Evolutionary conservation across 2,113 vertebrate species (phyloP), one percentile per base, ranked within the genome.

Genomic region (Salminus brasiliensis): DNA sequence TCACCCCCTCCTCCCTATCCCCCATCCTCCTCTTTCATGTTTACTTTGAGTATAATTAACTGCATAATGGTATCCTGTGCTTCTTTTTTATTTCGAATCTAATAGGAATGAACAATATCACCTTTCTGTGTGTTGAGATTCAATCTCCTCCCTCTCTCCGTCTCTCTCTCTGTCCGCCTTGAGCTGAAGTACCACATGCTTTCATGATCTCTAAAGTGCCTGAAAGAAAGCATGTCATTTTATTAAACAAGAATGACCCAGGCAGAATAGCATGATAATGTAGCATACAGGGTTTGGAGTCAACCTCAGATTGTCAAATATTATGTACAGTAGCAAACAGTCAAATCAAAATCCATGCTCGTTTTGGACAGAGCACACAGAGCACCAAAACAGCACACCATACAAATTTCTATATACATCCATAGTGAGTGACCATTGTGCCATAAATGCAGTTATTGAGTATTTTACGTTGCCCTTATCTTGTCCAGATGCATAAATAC

Each of bases 21-120:
- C 91, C 88, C 47, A 91, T 94, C 91, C 89, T 90, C 87, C 87
- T 91, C 90, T 91, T 92, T 87, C 87, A 92, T 93, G 91, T 94
- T 94, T 94, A 93, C 92, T 93, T 92, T 91, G 87, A 91, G 88
- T 89, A 92, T 94, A 93, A 93, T 94, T 95, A 93, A 92, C 91
- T 92, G 87, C 79, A 68, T 92, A 93, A 94, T 92, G 91, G 88
- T 87, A 88, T 87, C 88, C 92, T 91, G 63, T 87, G 86, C 88
- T 91, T 76, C 41, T 43, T 88, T 88, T 88, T 78, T 12, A 34
- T 30, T 41, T 43, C 3, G 62, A 52, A 63, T 63, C n/a, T 52
- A 79, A 67, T 23, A 65, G n/a, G 65, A 59, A 23, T 43, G 65
- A 57, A 70, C 39, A 65, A 63, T 63, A 71, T 71, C 49, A 72